Conservation (phyloP, 2,113 vertebrate species). For the Etheostoma spectabile region DNA sequence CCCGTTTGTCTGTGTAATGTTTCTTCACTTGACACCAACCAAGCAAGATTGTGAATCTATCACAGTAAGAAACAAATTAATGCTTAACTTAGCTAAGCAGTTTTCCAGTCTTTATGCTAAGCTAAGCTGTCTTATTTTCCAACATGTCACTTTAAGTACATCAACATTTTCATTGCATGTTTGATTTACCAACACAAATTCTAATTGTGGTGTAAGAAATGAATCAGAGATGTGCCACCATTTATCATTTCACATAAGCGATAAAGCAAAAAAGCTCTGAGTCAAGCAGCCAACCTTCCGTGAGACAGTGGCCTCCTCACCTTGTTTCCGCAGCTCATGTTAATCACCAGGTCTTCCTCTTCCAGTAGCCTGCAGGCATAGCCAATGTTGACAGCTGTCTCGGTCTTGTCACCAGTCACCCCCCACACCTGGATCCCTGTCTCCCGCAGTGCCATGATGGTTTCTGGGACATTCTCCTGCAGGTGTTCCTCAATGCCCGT, state of each 20-base stretch:
- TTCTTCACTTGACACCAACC: too few species aligned
- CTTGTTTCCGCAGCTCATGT: conserved; percentile 90
- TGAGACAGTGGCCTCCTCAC: conserved; percentile 75
- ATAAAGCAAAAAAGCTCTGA: background rate
- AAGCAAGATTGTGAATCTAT: too few species aligned
- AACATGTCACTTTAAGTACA: background rate
- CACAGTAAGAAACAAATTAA: too few species aligned
- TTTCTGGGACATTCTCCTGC: conserved; percentile 93
- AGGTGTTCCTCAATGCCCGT: conserved; percentile 97
- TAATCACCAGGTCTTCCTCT: conserved; percentile 90
- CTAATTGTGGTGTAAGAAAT: background rate
- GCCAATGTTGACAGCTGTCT: conserved; percentile 95
- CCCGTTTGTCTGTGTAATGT: too few species aligned
- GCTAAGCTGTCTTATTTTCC: background rate
- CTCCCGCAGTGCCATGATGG: conserved; percentile 88
- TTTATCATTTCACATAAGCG: conserved; percentile 23
- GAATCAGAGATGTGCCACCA: background rate
- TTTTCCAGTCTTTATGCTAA: background rate
- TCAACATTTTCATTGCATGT: background rate
- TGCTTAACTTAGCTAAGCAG: too few species aligned
- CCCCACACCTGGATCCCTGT: conserved; percentile 97
- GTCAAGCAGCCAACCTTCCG: conserved; percentile 13
- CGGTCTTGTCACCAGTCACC: conserved; percentile 95
- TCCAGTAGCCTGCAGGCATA: conserved; percentile 92
- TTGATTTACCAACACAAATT: background rate